Evolutionary conservation across 2,797 vertebrate species (phyloP).

Genomic region (Scolopax rusticola): DNA sequence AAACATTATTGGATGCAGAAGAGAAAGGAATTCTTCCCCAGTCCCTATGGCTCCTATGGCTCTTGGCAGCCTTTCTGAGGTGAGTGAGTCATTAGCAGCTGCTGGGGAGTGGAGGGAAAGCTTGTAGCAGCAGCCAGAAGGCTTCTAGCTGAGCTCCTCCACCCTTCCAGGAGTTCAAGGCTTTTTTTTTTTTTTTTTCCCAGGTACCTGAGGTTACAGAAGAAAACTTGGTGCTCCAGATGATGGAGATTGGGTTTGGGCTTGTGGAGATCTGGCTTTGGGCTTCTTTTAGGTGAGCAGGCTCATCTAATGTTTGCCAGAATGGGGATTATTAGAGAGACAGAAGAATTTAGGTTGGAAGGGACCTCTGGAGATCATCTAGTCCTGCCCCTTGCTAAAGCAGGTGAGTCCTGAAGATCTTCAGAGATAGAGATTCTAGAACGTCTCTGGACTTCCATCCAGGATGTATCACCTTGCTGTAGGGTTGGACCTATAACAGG

Average conservation of each 20-base stretch:
- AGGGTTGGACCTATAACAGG: background rate
- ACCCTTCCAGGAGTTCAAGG: background rate
- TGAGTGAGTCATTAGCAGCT: conserved; percentile 64
- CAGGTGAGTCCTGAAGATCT: background rate
- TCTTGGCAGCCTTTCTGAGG: conserved; percentile 57
- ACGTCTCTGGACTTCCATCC: background rate
- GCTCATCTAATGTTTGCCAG: background rate
- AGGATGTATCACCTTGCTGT: background rate
- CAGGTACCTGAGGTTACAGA: background rate
- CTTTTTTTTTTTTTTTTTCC: background rate
- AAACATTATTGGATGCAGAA: background rate
- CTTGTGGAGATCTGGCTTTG: background rate
- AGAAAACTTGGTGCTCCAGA: background rate
- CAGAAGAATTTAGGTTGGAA: background rate
- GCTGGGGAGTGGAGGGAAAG: background rate
- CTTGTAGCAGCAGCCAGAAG: too few species aligned
- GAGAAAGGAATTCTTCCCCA: conserved; percentile 33
- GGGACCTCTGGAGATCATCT: background rate
- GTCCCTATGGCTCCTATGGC: background rate
- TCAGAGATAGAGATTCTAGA: background rate
- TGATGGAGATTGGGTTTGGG: background rate
- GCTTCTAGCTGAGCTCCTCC: background rate
- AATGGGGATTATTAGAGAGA: background rate
- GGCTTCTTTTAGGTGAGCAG: background rate
- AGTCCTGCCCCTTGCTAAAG: background rate